These are phyloP conservation scores for Aplodontia rufa DNA, from an alignment of 2,113 vertebrate genomes.

Conservation along the genomic window DNA sequence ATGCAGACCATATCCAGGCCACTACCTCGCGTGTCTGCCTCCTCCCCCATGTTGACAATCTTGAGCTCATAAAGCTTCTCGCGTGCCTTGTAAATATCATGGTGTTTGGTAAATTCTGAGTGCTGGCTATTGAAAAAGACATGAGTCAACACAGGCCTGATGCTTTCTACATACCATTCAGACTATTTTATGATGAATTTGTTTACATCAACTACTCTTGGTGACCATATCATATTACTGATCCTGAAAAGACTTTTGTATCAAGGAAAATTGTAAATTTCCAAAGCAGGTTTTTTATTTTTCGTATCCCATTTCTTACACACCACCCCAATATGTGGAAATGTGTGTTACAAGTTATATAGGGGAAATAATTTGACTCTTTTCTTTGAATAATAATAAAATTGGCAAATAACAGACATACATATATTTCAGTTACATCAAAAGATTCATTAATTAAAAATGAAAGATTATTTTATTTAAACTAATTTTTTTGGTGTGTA, in stretches of 20 bases:
- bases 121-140: neutral
- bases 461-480: neutral
- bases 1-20: no score
- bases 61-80: neutral
- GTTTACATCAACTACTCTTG: neutral
- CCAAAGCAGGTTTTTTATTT: neutral
- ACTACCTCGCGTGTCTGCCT: neutral
- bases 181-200: neutral
- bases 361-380: neutral
- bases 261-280: neutral
- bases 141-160: neutral
- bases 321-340: neutral
- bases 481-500: no score
- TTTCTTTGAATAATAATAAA: conserved; percentile 16
- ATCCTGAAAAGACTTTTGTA: neutral
- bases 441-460: neutral
- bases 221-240: neutral
- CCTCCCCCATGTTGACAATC: neutral
- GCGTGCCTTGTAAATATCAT: neutral
- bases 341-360: neutral
- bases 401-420: neutral
- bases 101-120: neutral
- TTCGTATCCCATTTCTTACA: neutral
- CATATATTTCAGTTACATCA: neutral
- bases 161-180: neutral